A percentile compares a stretch with the other conserved stretches of the same genome.
Conservation (phyloP, 2,113 vertebrate species). For the Corydoras maculifer region DNA sequence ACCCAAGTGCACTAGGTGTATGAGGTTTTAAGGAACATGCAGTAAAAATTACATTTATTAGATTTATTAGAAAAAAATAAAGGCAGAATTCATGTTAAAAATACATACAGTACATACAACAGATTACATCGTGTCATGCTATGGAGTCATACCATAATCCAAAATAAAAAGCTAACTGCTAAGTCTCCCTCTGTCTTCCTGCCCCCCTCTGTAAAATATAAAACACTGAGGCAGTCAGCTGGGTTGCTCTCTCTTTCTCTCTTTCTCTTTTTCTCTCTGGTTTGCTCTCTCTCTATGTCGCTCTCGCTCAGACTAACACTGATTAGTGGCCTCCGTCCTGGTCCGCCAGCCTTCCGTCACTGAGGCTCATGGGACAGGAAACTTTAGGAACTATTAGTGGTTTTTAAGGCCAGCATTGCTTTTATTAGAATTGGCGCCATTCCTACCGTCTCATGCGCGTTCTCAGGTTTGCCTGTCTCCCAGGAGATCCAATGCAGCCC, state of each 20-base stretch:
- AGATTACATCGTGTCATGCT: too few species aligned
- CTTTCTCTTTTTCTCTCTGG: background rate
- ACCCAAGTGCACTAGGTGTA: too few species aligned
- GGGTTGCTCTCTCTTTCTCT: background rate
- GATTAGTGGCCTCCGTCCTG: constrained; percentile 34
- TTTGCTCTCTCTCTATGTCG: background rate
- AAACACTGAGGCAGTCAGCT: too few species aligned
- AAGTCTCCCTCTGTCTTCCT: too few species aligned
- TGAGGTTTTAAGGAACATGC: too few species aligned
- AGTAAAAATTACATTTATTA: too few species aligned
- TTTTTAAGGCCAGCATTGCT: constrained; percentile 45
- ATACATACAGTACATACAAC: too few species aligned
- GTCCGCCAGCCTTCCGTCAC: constrained; percentile 31
- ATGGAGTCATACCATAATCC: too few species aligned
- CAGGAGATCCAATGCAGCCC: constrained; percentile 27
- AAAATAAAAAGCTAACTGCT: too few species aligned
- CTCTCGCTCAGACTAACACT: constrained; percentile 38
- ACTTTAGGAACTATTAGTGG: constrained; percentile 54
- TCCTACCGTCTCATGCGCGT: constrained; percentile 29
- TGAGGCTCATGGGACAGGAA: constrained; percentile 47
- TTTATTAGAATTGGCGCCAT: constrained; percentile 55
- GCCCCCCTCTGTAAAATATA: too few species aligned
- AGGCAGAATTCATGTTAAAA: too few species aligned
- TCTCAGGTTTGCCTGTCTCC: constrained; percentile 33
- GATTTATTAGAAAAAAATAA: too few species aligned